phyloP scores from a whole-genome alignment of 2,113 vertebrate species.

The Suricata suricatta region DNA sequence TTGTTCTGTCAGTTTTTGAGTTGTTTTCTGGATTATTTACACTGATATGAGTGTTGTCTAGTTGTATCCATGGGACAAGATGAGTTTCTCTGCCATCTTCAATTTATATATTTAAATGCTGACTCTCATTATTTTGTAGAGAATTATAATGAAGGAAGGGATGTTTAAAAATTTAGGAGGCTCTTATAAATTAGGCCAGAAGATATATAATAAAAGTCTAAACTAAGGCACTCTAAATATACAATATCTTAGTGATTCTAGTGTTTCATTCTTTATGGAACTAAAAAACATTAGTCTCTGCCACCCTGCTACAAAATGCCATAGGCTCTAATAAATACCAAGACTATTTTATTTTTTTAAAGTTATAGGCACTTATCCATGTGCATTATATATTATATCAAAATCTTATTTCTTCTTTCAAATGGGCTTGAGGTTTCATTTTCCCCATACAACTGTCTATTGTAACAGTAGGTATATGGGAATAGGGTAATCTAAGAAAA shows the following conservation, averaged over 20 bases:
- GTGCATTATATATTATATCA: not conserved
- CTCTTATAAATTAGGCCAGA: not conserved
- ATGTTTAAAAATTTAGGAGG: not conserved
- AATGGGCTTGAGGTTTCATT: not conserved
- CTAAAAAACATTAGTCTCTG: not conserved
- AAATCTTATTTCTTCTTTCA: constrained; percentile 27
- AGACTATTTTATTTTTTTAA: constrained; percentile 21
- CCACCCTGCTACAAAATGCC: not conserved
- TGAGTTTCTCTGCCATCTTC: not conserved
- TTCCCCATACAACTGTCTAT: not conserved
- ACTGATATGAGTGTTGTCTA: not conserved
- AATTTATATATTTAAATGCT: constrained; percentile 22
- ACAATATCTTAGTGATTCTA: not conserved
- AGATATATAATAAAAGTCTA: not conserved
- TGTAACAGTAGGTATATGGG: not conserved
- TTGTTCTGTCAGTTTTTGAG: not conserved
- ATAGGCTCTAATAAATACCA: not conserved
- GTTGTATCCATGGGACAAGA: not conserved
- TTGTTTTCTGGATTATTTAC: not conserved
- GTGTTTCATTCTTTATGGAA: not conserved
- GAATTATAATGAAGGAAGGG: not conserved
- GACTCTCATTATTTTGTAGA: not conserved
- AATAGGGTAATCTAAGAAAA: not conserved
- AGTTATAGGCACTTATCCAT: not conserved
- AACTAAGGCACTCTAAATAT: not conserved